Percentiles rank a stretch among this genome's conserved stretches.
Conservation (phyloP, 1,140 invertebrate genomes). For the Drosophila burlai region DNA sequence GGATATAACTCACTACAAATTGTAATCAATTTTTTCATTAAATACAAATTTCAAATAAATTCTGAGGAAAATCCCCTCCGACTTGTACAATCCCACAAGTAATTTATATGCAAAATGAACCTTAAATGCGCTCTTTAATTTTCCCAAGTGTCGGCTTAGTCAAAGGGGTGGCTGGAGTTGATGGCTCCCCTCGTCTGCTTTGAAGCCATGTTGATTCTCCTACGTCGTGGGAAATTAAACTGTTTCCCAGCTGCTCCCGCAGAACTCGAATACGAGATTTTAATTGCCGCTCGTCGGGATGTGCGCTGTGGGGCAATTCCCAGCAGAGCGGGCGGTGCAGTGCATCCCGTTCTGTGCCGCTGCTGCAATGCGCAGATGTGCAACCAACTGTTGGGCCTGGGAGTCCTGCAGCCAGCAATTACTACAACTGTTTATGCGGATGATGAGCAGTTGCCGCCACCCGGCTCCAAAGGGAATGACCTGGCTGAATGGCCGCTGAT, state of each 20-base stretch:
- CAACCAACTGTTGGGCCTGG: slow-evolving; percentile 75
- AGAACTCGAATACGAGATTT: slow-evolving; percentile 72
- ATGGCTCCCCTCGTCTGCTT: slow-evolving; percentile 27
- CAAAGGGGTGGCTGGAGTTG: slow-evolving; percentile 3
- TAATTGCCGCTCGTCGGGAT: slow-evolving; percentile 68
- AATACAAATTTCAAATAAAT: neutral
- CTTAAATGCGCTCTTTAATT: neutral
- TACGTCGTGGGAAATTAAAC: slow-evolving; percentile 77
- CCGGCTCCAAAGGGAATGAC: slow-evolving; percentile 40
- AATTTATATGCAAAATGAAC: slow-evolving; percentile 11
- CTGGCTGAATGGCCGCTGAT: slow-evolving; percentile 67
- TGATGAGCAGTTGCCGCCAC: slow-evolving; percentile 26
- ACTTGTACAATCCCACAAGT: neutral
- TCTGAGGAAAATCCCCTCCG: accelerated
- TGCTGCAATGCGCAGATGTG: slow-evolving; percentile 52
- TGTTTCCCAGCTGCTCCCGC: slow-evolving; percentile 57
- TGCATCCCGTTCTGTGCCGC: slow-evolving; percentile 1
- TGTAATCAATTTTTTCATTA: neutral
- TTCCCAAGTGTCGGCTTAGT: slow-evolving; percentile 17
- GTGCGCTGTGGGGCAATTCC: slow-evolving; percentile 15
- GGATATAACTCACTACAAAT: neutral
- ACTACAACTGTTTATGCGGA: slow-evolving; percentile 12
- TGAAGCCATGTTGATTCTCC: slow-evolving; percentile 53
- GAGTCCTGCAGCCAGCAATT: slow-evolving; percentile 8
- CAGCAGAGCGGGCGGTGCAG: slow-evolving; percentile 9